phyloP scores from a whole-genome alignment of 2,113 vertebrate genomes.

The Rousettus leschenaultii region DNA sequence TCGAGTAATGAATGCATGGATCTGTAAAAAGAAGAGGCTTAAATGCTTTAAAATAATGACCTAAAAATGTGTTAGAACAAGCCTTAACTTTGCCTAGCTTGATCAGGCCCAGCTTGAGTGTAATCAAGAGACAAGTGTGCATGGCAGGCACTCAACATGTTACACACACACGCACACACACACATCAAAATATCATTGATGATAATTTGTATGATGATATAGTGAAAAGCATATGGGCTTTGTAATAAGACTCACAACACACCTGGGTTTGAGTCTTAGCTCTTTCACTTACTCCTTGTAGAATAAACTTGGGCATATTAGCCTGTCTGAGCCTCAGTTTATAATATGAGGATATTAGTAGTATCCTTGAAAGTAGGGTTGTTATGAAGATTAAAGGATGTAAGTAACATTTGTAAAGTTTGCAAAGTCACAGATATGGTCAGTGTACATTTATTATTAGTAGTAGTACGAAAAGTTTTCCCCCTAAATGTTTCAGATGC shows the following conservation, averaged over 20 bases:
- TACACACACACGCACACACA: neutral
- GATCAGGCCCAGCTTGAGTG: neutral
- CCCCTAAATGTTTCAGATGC: neutral
- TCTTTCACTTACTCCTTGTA: neutral
- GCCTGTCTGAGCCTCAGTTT: neutral
- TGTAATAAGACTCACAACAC: neutral
- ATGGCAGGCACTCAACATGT: neutral
- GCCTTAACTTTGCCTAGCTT: neutral
- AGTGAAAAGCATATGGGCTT: neutral
- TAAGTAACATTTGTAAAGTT: neutral
- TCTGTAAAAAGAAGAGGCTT: neutral
- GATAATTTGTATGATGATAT: neutral
- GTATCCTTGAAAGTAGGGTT: neutral
- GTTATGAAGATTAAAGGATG: neutral
- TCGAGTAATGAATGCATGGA: neutral
- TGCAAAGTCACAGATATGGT: neutral
- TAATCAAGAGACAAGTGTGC: neutral
- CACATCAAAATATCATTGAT: neutral
- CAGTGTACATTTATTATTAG: neutral
- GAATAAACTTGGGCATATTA: neutral
- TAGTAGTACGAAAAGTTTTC: neutral
- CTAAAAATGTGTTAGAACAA: neutral
- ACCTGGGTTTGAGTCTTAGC: neutral
- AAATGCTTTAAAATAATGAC: neutral
- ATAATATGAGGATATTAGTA: neutral